These are phyloP conservation scores for Lampropteryx suffumata DNA, from an alignment of 2,888 invertebrate species.

Conservation along the genomic window DNA sequence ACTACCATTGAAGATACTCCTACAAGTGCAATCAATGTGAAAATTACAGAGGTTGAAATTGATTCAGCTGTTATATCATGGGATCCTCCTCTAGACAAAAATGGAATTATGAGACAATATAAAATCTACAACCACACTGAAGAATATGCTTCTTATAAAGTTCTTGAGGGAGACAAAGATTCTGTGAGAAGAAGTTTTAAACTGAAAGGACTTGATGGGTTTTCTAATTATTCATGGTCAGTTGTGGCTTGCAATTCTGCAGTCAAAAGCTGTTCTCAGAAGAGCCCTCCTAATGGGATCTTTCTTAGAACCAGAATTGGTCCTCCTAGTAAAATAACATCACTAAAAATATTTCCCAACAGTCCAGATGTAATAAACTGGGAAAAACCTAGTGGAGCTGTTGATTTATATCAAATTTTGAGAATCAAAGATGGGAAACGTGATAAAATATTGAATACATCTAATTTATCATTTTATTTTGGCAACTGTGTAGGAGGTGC, in stretches of 20 bases:
- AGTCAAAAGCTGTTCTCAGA: slow-evolving; percentile 84
- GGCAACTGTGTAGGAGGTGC: slow-evolving; percentile 48
- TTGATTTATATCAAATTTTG: slow-evolving; percentile 82
- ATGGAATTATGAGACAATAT: slow-evolving; percentile 88
- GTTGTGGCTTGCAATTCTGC: slow-evolving; percentile 86
- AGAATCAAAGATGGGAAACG: slow-evolving; percentile 56
- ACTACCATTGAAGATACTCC: slow-evolving; percentile 89
- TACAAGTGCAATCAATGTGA: slow-evolving; percentile 82
- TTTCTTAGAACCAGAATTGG: slow-evolving; percentile 85
- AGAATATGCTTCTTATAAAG: slow-evolving; percentile 47
- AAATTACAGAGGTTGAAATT: slow-evolving; percentile 82
- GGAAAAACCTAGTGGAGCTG: slow-evolving; percentile 77
- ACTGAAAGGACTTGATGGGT: slow-evolving; percentile 77
- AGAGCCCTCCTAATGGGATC: slow-evolving; percentile 69
- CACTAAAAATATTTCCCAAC: slow-evolving; percentile 49
- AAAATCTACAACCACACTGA: slow-evolving; percentile 77
- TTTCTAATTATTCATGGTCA: slow-evolving; percentile 86
- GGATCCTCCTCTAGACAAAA: slow-evolving; percentile 86
- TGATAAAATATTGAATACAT: slow-evolving; percentile 48
- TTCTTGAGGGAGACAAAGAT: slow-evolving; percentile 46
- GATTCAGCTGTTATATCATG: slow-evolving; percentile 85
- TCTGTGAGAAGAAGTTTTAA: slow-evolving; percentile 45
- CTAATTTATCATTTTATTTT: slow-evolving; percentile 42
- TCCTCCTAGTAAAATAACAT: slow-evolving; percentile 68
- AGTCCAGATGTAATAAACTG: slow-evolving; percentile 65